These are phyloP conservation scores for Bombus terrestris DNA, from an alignment of 1,140 invertebrate genomes.

Conservation along the genomic window DNA sequence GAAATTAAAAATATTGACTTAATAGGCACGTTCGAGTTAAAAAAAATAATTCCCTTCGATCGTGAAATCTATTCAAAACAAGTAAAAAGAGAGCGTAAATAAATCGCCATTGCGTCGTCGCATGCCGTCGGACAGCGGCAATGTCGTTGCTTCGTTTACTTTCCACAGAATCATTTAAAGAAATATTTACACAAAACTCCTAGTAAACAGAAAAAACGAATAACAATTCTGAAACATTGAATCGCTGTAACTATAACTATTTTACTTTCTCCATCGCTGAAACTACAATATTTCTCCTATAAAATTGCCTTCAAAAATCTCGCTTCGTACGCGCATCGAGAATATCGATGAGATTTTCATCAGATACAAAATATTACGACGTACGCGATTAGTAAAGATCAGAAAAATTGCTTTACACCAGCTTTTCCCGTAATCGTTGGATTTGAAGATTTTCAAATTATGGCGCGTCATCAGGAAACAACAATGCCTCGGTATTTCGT, in stretches of 20 bases:
- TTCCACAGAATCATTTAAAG: neutral
- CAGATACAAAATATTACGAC: too few species aligned
- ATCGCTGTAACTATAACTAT: too few species aligned
- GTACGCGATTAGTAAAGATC: too few species aligned
- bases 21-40: neutral
- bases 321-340: too few species aligned
- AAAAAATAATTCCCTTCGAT: too few species aligned
- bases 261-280: too few species aligned
- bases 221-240: too few species aligned
- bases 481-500: conserved; percentile 7
- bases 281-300: too few species aligned
- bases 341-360: too few species aligned
- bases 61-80: neutral
- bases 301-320: too few species aligned
- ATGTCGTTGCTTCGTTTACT: neutral
- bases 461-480: conserved; percentile 8
- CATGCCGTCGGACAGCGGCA: conserved; percentile 31
- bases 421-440: neutral
- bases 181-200: neutral
- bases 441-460: conserved; percentile 6
- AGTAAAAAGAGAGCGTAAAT: neutral
- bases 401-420: too few species aligned
- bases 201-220: neutral
- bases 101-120: too few species aligned
- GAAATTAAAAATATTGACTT: neutral